phyloP scores from a whole-genome alignment of 2,888 invertebrate genomes.

The Hirtodrosophila cameraria region DNA sequence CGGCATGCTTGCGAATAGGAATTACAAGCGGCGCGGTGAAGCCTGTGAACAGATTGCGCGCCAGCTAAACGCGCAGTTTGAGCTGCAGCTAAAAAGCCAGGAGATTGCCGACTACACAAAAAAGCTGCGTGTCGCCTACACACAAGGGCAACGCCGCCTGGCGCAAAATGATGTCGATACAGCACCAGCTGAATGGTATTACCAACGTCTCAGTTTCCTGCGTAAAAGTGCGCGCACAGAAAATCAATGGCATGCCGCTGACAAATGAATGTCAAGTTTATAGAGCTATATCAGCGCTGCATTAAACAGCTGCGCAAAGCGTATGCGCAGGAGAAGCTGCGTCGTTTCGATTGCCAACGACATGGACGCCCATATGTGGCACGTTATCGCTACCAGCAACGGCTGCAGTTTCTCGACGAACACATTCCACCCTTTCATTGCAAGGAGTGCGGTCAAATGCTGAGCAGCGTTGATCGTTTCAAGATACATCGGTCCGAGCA shows the following conservation, averaged over 20 bases:
- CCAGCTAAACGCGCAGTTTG: conserved; percentile 18
- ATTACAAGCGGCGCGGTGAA: conserved; percentile 25
- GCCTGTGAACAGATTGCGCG: conserved; percentile 26
- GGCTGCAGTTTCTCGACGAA: conserved; percentile 33
- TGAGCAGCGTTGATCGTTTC: conserved; percentile 37
- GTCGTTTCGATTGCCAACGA: conserved; percentile 14
- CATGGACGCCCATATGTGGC: conserved; percentile 3
- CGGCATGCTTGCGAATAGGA: conserved; percentile 20
- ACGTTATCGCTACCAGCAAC: conserved; percentile 16
- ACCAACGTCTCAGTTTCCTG: conserved; percentile 23
- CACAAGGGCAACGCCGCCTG: conserved; percentile 20
- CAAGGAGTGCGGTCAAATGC: conserved; percentile 16
- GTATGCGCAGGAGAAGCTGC: conserved; percentile 29
- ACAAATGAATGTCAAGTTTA: conserved; percentile 32
- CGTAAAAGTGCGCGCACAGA: not conserved
- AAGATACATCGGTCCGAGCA: conserved; percentile 38
- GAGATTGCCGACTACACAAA: conserved; percentile 22
- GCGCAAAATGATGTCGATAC: not conserved
- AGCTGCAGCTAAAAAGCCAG: conserved; percentile 7
- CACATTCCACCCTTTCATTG: conserved; percentile 42
- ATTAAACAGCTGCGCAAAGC: conserved; percentile 20
- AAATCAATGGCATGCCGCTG: conserved; percentile 18
- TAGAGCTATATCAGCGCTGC: conserved; percentile 41
- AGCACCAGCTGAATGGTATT: conserved; percentile 22
- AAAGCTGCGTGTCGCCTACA: conserved; percentile 20